Percentiles rank a stretch among this genome's conserved stretches.
These are phyloP conservation scores for Julus scandinavius DNA, from an alignment of 2,888 invertebrate genomes.

Conservation along the genomic window DNA sequence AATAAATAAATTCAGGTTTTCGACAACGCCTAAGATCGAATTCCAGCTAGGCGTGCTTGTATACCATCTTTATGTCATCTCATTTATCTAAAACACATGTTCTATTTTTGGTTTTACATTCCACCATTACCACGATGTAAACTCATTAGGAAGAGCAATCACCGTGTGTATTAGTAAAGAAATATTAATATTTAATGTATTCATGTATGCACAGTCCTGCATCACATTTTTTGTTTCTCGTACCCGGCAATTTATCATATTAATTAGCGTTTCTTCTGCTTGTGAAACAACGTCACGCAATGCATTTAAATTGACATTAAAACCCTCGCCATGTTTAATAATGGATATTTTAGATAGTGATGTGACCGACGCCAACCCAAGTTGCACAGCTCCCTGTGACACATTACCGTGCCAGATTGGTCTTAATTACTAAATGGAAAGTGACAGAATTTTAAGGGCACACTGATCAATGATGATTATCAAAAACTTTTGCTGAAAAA, in stretches of 20 bases:
- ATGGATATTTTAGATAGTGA: constrained; percentile 17
- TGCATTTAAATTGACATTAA: constrained; percentile 28
- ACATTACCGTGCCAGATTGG: neutral
- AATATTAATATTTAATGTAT: constrained; percentile 34
- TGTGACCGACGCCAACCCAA: neutral
- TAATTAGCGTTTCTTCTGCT: constrained; percentile 42
- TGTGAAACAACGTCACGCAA: constrained; percentile 28
- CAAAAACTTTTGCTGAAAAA: neutral
- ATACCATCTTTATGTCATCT: neutral
- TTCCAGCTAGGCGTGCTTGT: neutral
- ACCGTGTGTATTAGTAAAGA: neutral
- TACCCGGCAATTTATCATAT: neutral
- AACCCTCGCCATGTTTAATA: neutral
- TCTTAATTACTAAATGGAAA: constrained; percentile 14
- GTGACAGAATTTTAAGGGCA: neutral
- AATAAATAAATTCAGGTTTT: neutral
- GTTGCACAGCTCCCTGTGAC: neutral
- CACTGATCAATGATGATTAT: neutral
- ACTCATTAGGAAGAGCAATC: constrained; percentile 32
- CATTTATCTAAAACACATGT: constrained; percentile 11
- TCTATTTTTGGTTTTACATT: neutral
- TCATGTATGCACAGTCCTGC: constrained; percentile 28
- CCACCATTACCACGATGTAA: constrained; percentile 22
- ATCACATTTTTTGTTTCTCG: neutral
- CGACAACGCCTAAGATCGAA: neutral